Percentiles rank a stretch among this genome's conserved stretches.
These are phyloP conservation scores for Temnothorax curvispinosus DNA, from an alignment of 1,140 invertebrate species.

Conservation along the genomic window DNA sequence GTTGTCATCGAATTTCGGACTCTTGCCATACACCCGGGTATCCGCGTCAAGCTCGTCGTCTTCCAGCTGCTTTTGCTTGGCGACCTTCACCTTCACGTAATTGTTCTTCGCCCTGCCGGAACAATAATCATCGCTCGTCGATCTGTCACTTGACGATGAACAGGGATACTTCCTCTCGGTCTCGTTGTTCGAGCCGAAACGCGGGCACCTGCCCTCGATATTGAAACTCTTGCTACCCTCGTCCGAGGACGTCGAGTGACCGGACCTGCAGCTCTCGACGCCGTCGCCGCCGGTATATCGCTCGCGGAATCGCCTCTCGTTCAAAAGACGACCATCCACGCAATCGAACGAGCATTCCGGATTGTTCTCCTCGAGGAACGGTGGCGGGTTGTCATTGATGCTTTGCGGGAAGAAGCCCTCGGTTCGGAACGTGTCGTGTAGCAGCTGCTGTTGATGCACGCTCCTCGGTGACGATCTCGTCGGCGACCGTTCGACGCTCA, in stretches of 20 bases:
- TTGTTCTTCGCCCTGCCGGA: slow-evolving; percentile 73
- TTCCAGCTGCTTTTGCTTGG: slow-evolving; percentile 81
- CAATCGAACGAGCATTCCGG: slow-evolving; percentile 78
- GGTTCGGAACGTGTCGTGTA: slow-evolving; percentile 70
- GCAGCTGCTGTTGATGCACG: slow-evolving; percentile 59
- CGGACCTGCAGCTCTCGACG: slow-evolving; percentile 71
- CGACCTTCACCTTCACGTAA: slow-evolving; percentile 78
- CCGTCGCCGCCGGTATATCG: slow-evolving; percentile 43
- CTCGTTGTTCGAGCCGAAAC: slow-evolving; percentile 80
- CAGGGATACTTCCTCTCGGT: slow-evolving; percentile 78
- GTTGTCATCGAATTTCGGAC: slow-evolving; percentile 84
- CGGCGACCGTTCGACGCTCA: slow-evolving; percentile 76
- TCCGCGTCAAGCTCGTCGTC: slow-evolving; percentile 81
- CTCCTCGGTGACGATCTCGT: slow-evolving; percentile 73
- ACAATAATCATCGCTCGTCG: slow-evolving; percentile 69
- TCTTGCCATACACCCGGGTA: slow-evolving; percentile 83
- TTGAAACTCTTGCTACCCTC: slow-evolving; percentile 76
- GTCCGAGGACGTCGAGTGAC: slow-evolving; percentile 78
- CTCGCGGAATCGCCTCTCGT: slow-evolving; percentile 67
- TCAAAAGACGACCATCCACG: slow-evolving; percentile 76
- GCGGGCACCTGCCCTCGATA: slow-evolving; percentile 68
- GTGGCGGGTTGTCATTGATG: slow-evolving; percentile 72
- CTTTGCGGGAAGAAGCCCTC: slow-evolving; percentile 82
- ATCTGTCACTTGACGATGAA: slow-evolving; percentile 78
- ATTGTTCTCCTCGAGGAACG: slow-evolving; percentile 71